phyloP scores from a whole-genome alignment of 2,113 vertebrate species.

The Tonatia bakeri region DNA sequence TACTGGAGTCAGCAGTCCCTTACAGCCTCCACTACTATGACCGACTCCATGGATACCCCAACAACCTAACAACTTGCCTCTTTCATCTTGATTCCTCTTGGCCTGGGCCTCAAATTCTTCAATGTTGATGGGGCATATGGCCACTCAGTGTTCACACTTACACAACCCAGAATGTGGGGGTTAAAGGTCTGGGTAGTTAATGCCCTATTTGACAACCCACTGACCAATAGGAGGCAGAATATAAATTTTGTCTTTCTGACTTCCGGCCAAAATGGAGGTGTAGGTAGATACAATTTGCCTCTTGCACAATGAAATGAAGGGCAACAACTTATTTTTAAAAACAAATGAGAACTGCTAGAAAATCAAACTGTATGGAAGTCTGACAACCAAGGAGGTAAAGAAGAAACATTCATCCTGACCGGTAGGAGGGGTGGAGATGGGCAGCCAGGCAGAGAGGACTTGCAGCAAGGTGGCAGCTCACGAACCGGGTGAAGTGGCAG shows the following conservation, averaged over 20 bases:
- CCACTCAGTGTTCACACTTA: background rate
- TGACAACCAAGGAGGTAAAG: too few relatives aligned
- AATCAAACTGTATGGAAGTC: too few relatives aligned
- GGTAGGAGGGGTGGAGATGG: too few relatives aligned
- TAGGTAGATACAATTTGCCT: too few relatives aligned
- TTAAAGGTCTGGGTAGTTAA: background rate
- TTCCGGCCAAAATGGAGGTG: too few relatives aligned
- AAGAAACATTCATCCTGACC: too few relatives aligned
- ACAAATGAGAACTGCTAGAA: too few relatives aligned
- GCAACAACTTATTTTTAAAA: too few relatives aligned
- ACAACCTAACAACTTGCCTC: background rate
- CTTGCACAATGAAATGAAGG: too few relatives aligned
- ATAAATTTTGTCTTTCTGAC: background rate
- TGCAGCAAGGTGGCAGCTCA: too few relatives aligned
- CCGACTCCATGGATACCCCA: background rate
- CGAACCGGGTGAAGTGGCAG: too few relatives aligned
- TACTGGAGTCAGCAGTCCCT: background rate
- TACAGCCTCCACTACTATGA: background rate
- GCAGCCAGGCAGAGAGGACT: too few relatives aligned
- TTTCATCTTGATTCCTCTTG: background rate
- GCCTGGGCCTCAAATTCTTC: background rate
- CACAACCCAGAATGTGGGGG: background rate
- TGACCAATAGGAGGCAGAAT: background rate
- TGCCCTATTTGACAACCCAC: background rate
- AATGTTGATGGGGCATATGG: background rate